phyloP scores from a whole-genome alignment of 2,888 invertebrate genomes.

The Pediacus dermestoides region DNA sequence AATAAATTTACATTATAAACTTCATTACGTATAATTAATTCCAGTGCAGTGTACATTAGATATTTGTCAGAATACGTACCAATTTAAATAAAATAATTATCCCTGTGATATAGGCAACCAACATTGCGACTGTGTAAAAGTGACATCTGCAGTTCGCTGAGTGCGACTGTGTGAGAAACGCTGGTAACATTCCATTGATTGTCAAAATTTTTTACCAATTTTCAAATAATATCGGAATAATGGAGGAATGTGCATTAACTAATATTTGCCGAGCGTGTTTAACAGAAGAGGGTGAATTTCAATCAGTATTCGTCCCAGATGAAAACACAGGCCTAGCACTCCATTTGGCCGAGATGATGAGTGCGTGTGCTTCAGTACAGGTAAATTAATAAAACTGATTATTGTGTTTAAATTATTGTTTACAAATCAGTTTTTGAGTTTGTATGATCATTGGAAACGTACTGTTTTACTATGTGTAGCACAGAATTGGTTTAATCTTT shows the following conservation, averaged over 20 bases:
- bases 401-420: constrained; percentile 3
- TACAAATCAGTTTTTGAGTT: constrained; percentile 1
- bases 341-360: constrained; percentile 48
- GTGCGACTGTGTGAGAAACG: too few species aligned
- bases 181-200: constrained; percentile 35
- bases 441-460: constrained; percentile 12
- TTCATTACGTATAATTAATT: too few species aligned
- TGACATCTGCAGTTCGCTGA: too few species aligned
- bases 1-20: too few species aligned
- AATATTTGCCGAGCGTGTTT: constrained; percentile 47
- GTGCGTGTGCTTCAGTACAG: constrained; percentile 46
- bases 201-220: constrained; percentile 39
- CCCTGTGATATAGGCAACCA: too few species aligned
- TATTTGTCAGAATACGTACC: too few species aligned
- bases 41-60: too few species aligned
- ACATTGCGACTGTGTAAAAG: too few species aligned
- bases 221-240: constrained; percentile 13
- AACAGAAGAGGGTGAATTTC: constrained; percentile 43
- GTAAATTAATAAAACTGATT: constrained; percentile 29
- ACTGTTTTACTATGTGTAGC: too few species aligned
- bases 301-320: constrained; percentile 43
- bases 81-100: too few species aligned
- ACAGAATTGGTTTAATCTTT: too few species aligned
- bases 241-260: constrained; percentile 34
- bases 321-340: constrained; percentile 36